Conservation (phyloP, 2,113 vertebrate genomes). For the Eira barbara region DNA sequence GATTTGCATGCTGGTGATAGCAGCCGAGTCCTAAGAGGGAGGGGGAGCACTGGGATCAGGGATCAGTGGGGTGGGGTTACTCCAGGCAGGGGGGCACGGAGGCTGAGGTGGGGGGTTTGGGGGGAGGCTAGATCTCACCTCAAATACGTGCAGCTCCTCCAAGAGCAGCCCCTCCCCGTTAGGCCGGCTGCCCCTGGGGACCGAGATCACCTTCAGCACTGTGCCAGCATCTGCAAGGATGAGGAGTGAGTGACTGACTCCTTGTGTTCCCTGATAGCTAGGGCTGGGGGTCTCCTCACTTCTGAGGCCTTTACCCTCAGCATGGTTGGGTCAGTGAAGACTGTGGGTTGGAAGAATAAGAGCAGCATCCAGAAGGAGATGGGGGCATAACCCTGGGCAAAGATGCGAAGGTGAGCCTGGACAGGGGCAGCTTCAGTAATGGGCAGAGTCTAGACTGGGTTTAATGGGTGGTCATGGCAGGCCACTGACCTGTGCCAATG, state of each 20-base stretch:
- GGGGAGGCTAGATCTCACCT: slow-evolving; percentile 81
- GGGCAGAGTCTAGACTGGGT: background rate
- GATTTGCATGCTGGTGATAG: slow-evolving; percentile 94
- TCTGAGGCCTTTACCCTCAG: background rate
- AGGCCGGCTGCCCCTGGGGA: slow-evolving; percentile 91
- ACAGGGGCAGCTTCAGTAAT: background rate
- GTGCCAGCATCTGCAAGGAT: slow-evolving; percentile 89
- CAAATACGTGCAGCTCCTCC: slow-evolving; percentile 96
- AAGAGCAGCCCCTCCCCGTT: slow-evolving; percentile 92
- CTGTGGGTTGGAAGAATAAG: background rate
- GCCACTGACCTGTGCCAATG: slow-evolving; percentile 92
- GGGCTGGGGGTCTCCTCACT: background rate
- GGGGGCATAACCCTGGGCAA: background rate
- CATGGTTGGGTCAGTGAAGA: background rate
- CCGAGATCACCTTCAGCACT: slow-evolving; percentile 94
- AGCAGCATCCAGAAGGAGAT: background rate
- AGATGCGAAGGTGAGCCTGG: background rate
- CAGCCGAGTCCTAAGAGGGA: slow-evolving; percentile 87
- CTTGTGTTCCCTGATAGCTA: background rate
- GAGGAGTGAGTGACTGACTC: background rate
- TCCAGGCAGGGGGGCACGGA: background rate
- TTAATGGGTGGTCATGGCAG: accelerated
- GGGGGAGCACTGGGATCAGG: background rate
- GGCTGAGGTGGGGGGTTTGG: background rate
- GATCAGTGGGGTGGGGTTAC: background rate